phyloP scores from a whole-genome alignment of 1,140 invertebrate species.

The Metaphire vulgaris region DNA sequence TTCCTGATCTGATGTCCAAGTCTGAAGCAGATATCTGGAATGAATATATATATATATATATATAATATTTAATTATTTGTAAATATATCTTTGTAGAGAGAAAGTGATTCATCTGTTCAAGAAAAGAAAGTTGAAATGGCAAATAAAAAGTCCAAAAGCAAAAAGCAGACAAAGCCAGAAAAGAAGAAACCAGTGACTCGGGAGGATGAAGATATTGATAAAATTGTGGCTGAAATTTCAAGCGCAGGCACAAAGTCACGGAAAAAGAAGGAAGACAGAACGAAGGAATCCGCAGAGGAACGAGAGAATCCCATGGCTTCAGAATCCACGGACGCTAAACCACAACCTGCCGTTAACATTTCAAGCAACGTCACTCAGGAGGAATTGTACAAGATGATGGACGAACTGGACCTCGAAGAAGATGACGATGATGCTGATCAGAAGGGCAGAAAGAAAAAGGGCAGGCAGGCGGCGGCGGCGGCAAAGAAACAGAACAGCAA shows the following conservation, averaged over 20 bases:
- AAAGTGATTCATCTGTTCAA: background rate
- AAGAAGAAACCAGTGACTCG: slow-evolving; percentile 56
- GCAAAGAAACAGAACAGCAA: slow-evolving; percentile 27
- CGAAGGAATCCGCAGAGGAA: slow-evolving; percentile 25
- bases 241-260: slow-evolving; percentile 38
- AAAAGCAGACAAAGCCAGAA: slow-evolving; percentile 16
- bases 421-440: slow-evolving; percentile 35
- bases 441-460: slow-evolving; percentile 38
- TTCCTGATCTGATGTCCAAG: too few relatives aligned
- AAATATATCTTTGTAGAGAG: background rate
- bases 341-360: background rate
- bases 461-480: slow-evolving; percentile 29
- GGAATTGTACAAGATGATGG: slow-evolving; percentile 12
- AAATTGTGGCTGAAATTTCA: slow-evolving; percentile 62
- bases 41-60: background rate
- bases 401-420: slow-evolving; percentile 33
- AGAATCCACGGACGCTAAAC: background rate
- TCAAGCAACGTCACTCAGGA: slow-evolving; percentile 7
- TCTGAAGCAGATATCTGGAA: too few relatives aligned
- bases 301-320: background rate
- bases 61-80: background rate
- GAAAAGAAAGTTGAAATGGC: background rate
- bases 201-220: slow-evolving; percentile 76
- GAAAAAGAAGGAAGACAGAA: slow-evolving; percentile 46
- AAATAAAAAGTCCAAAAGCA: slow-evolving; percentile 5